Base-by-base conservation (phyloP, 2,113 vertebrate species). In the Tragelaphus imberbis region DNA sequence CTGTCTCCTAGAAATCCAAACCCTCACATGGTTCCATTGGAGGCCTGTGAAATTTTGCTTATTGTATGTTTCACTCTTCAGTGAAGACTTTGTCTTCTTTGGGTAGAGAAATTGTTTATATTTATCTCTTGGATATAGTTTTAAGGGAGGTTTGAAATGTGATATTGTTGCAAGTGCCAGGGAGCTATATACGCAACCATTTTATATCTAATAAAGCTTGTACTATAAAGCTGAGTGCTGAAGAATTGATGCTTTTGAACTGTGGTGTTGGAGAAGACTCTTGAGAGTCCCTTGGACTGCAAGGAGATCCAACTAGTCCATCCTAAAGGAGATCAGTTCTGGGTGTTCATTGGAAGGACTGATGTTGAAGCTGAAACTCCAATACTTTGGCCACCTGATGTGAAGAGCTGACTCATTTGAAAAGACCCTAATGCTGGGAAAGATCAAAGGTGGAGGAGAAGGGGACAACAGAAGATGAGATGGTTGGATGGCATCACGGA, bases 21-120 rank as follows among this genome's bases (percentile, higher is more conserved):
- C 27, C 6, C 14, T 75, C 14, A 3, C 1, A 0, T 4, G 36
- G 17, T 1, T 36, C 27, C 33, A 28, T 4, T 19, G 16, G 14
- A 7, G 44, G 15, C 12, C 33, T 75, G 33, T 40, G 59, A 59
- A 28, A 49, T 55, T 84, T 88, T 85, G 40, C 19, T 63, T 47
- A 53, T 36, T 88, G 4, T 19, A 12, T 47, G 28, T 87, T 95
- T 97, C 61, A 30, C 25, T 49, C 12, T 84, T 36, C 6, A 49
- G n/a, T 81, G 12, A 33, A 75, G 11, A 85, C 17, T 30, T 49
- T 51, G 19, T 58, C 28, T 55, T n/a, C 44, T 87, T 47, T 81
- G 36, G 23, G 23, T 79, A 36, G 44, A 94, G 56, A 86, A 87
- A 87, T 68, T 58, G 77, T 63, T 90, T 51, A 30, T 14, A 14